phyloP scores from a whole-genome alignment of 2,113 vertebrate species.

The Ceyx melanurus region DNA sequence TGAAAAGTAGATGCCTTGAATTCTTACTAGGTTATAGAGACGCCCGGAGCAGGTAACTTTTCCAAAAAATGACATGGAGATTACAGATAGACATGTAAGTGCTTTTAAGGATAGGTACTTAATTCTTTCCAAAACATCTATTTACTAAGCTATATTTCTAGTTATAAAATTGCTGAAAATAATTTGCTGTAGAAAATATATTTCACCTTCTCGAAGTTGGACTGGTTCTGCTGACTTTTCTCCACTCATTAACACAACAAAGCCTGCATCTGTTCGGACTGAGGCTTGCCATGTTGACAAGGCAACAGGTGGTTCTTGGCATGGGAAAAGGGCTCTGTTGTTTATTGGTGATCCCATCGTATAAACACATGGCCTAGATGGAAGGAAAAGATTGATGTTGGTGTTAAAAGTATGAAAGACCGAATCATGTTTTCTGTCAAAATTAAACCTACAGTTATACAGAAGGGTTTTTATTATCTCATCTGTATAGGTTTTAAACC shows the following conservation, averaged over 20 bases:
- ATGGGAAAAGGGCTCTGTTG: constrained; percentile 97
- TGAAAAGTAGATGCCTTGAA: neutral
- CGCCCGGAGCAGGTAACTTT: neutral
- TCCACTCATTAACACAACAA: constrained; percentile 92
- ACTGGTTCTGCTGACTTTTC: constrained; percentile 86
- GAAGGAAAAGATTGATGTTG: constrained; percentile 53
- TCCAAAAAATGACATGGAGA: neutral
- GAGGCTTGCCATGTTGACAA: constrained; percentile 97
- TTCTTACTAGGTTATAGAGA: neutral
- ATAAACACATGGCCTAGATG: constrained; percentile 90
- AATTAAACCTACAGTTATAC: neutral
- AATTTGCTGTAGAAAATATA: constrained; percentile 25
- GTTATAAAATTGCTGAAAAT: neutral
- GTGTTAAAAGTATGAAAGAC: neutral
- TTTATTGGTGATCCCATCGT: constrained; percentile 95
- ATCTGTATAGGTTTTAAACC: neutral
- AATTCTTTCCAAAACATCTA: neutral
- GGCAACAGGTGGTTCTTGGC: constrained; percentile 96
- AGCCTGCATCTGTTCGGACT: constrained; percentile 82
- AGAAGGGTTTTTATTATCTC: neutral
- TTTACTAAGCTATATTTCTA: neutral
- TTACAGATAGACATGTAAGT: neutral
- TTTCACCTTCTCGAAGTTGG: constrained; percentile 79
- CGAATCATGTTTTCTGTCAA: neutral
- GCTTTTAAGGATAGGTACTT: neutral